phyloP scores from a whole-genome alignment of 1,140 invertebrate genomes.

The Mamestra configurata region DNA sequence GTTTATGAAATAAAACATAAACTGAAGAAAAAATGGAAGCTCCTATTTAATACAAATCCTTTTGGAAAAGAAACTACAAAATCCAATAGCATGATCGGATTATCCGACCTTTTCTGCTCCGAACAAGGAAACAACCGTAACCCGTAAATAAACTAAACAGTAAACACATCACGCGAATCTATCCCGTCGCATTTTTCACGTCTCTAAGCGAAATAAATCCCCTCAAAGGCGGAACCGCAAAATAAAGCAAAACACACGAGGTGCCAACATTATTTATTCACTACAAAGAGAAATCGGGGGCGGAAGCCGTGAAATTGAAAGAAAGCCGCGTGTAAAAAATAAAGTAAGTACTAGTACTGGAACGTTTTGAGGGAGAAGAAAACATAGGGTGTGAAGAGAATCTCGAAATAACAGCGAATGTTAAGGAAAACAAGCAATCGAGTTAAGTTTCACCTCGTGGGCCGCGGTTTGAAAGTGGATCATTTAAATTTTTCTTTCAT shows the following conservation, averaged over 20 bases:
- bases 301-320: constrained; percentile 79
- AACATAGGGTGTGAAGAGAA: neutral
- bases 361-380: constrained; percentile 6
- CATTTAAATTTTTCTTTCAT: neutral
- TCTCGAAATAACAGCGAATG: neutral
- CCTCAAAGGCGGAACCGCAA: constrained; percentile 67
- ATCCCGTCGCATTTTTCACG: constrained; percentile 46
- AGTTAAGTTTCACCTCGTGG: neutral
- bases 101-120: constrained; percentile 1
- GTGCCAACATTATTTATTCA: constrained; percentile 84
- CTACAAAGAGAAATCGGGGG: constrained; percentile 69
- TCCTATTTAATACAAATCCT: neutral
- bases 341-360: constrained; percentile 47
- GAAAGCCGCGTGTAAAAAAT: constrained; percentile 67
- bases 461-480: neutral
- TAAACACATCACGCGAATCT: constrained; percentile 36
- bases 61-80: neutral
- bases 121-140: constrained; percentile 21
- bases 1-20: too few species aligned
- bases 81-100: constrained; percentile 23
- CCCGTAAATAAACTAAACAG: constrained; percentile 34
- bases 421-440: constrained; percentile 5
- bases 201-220: constrained; percentile 55
- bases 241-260: constrained; percentile 72
- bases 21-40: too few species aligned